A percentile compares a stretch with the other conserved stretches of the same genome.
Evolutionary conservation across 1,140 invertebrate species (phyloP).

Genomic region (Cryptotermes secundus): DNA sequence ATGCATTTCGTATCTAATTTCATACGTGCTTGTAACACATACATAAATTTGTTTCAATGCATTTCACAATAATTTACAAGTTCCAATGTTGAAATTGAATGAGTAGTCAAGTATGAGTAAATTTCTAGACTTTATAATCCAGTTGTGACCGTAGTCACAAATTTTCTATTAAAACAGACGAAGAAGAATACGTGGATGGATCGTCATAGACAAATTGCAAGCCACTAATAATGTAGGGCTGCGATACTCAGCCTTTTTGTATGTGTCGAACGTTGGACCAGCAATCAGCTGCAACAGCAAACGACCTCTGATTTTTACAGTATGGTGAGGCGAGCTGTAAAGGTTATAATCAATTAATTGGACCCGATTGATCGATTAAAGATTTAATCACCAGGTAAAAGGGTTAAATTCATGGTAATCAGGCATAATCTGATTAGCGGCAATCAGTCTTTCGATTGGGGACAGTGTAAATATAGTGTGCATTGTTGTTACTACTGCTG

Average conservation of each 20-base stretch:
- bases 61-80: background rate
- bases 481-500: background rate
- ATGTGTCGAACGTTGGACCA: background rate
- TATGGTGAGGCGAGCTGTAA: background rate
- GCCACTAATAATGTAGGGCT: background rate
- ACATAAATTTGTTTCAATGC: background rate
- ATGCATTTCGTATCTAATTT: no score
- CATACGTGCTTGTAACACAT: background rate
- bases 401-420: constrained; percentile 1
- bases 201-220: background rate
- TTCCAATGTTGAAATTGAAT: background rate
- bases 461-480: background rate
- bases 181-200: background rate
- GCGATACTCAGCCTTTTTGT: background rate
- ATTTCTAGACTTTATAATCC: background rate
- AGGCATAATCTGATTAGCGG: background rate
- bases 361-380: constrained; percentile 15
- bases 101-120: background rate
- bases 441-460: background rate
- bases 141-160: background rate
- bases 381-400: constrained; percentile 1
- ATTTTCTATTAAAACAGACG: background rate
- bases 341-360: constrained; percentile 18
- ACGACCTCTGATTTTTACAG: background rate
- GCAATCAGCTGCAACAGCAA: background rate